Conservation (phyloP, 2,797 vertebrate species). For the Spea hammondii region DNA sequence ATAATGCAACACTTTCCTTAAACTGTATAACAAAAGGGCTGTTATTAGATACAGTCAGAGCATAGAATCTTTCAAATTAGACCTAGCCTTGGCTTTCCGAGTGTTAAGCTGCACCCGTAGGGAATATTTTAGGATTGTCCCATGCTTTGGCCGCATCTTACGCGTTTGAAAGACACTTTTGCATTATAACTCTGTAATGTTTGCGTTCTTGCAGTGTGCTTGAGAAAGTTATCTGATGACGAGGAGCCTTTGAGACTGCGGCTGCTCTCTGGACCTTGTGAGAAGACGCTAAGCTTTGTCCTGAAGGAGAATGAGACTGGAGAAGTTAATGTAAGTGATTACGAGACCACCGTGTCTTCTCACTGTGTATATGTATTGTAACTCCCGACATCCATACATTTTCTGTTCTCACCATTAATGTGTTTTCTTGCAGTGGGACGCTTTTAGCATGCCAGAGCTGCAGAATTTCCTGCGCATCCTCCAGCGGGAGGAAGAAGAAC, state of each 20-base stretch:
- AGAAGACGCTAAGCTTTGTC: conserved; percentile 83
- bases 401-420: background rate
- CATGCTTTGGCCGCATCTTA: too few relatives aligned
- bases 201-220: conserved; percentile 70
- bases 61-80: too few relatives aligned
- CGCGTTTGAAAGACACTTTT: too few relatives aligned
- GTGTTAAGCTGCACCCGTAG: too few relatives aligned
- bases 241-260: conserved; percentile 83
- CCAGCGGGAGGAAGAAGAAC: conserved; percentile 89
- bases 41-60: too few relatives aligned
- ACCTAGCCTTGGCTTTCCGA: too few relatives aligned
- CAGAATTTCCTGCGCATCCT: conserved; percentile 90
- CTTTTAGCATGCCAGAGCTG: conserved; percentile 88
- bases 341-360: background rate
- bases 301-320: conserved; percentile 93
- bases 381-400: background rate
- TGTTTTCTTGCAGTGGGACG: conserved; percentile 79
- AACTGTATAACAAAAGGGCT: too few relatives aligned
- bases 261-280: conserved; percentile 85
- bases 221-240: conserved; percentile 82
- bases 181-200: background rate
- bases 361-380: background rate
- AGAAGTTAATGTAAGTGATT: conserved; percentile 86
- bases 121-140: too few relatives aligned
- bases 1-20: too few relatives aligned